These are phyloP conservation scores for Lepilemur ruficaudatus DNA, from an alignment of 2,797 vertebrate genomes.

Conservation along the genomic window DNA sequence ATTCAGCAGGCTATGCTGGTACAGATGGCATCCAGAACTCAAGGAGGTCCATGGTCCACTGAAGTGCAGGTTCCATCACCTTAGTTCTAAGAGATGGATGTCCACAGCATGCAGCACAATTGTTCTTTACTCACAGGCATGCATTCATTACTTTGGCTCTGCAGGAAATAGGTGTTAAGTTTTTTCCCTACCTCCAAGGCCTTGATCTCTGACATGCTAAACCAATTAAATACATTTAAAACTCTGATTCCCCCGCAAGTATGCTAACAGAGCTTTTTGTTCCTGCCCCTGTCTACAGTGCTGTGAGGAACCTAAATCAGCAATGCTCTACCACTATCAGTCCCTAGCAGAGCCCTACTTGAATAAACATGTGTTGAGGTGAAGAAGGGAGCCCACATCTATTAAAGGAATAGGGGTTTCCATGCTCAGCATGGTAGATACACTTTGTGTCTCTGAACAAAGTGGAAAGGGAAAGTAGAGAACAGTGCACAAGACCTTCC, in stretches of 20 bases:
- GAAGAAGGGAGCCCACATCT: background rate
- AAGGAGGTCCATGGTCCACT: background rate
- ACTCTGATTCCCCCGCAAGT: background rate
- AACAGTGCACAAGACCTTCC: accelerated
- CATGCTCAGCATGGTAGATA: background rate
- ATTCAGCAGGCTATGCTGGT: background rate
- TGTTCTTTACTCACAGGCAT: background rate
- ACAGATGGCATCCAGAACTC: background rate
- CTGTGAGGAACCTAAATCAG: background rate
- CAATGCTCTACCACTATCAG: too few species aligned
- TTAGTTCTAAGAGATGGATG: background rate
- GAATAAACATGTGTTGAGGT: too few species aligned
- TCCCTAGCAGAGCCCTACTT: background rate
- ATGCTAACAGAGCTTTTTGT: background rate
- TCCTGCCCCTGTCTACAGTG: too few species aligned
- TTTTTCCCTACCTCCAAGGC: background rate
- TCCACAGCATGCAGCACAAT: background rate
- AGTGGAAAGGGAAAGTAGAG: background rate
- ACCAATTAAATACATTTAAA: background rate
- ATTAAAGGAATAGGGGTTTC: background rate
- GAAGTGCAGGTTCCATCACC: background rate
- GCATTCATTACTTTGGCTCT: background rate
- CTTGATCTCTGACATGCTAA: background rate
- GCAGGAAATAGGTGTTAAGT: background rate
- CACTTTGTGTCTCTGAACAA: background rate